These are phyloP conservation scores for Dynastes tityus DNA, from an alignment of 2,888 invertebrate species.

Conservation along the genomic window DNA sequence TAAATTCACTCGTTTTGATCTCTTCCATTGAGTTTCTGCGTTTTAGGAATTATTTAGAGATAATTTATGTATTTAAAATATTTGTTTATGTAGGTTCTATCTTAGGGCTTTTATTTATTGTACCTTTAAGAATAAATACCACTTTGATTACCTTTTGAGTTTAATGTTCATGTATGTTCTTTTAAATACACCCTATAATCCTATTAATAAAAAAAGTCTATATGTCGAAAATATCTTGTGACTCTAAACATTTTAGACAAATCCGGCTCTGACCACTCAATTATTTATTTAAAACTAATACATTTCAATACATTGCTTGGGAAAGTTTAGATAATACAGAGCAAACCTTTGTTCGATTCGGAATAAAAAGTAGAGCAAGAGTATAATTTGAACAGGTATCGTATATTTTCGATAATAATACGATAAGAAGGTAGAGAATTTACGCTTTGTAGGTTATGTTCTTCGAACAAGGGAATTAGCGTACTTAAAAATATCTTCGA, in stretches of 20 bases:
- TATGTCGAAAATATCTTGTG: no score
- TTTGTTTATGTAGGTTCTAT: no score
- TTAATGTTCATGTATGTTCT: no score
- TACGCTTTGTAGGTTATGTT: slow-evolving; percentile 1
- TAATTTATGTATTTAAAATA: no score
- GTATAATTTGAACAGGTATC: neutral
- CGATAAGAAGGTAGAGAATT: neutral
- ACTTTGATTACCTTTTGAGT: no score
- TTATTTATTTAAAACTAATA: slow-evolving; percentile 1
- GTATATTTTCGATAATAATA: neutral
- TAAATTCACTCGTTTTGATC: no score
- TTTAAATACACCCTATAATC: no score
- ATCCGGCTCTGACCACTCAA: neutral
- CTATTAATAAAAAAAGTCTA: no score
- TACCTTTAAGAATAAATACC: no score
- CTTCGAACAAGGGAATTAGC: neutral
- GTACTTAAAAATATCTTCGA: neutral
- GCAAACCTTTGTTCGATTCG: neutral
- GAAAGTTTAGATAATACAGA: neutral
- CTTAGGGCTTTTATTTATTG: no score
- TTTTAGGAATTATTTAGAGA: no score
- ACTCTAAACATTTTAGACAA: neutral
- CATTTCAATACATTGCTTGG: neutral
- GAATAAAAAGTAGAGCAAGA: neutral
- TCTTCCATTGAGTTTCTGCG: no score